These are phyloP conservation scores for Solea senegalensis DNA, from an alignment of 2,113 vertebrate species.

Conservation along the genomic window DNA sequence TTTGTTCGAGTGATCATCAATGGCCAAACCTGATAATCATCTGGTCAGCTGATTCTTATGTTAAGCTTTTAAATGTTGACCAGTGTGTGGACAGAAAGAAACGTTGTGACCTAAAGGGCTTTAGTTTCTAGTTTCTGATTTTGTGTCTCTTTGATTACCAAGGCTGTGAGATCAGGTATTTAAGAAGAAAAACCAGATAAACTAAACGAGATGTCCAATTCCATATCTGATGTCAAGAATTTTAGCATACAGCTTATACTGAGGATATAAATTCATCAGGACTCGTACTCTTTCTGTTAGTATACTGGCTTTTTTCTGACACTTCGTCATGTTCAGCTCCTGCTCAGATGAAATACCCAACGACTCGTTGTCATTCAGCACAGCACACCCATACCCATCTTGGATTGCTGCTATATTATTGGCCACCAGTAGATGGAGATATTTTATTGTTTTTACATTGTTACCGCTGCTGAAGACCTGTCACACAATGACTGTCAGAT, in stretches of 20 bases:
- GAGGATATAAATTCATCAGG: conserved; percentile 44
- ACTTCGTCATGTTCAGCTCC: conserved; percentile 25
- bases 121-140: conserved; percentile 52
- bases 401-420: conserved; percentile 60
- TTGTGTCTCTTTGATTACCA: conserved; percentile 48
- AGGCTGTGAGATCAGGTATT: conserved; percentile 64
- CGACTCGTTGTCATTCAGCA: conserved; percentile 47
- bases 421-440: conserved; percentile 60
- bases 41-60: conserved; percentile 34
- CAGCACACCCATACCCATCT: conserved; percentile 41
- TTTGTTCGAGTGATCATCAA: conserved; percentile 36
- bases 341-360: conserved; percentile 50
- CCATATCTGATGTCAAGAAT: conserved; percentile 70
- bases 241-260: conserved; percentile 46
- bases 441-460: conserved; percentile 43
- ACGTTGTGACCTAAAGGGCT: conserved; percentile 78
- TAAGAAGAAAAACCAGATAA: conserved; percentile 37
- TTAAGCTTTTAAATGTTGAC: conserved; percentile 51
- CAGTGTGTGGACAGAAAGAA: conserved; percentile 64
- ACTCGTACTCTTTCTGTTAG: conserved; percentile 28
- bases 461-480: conserved; percentile 36
- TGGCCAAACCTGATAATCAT: conserved; percentile 36
- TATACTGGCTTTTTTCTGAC: conserved; percentile 33
- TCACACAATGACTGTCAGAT: conserved; percentile 26
- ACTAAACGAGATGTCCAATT: conserved; percentile 64